These are phyloP conservation scores for Apamea anceps DNA, from an alignment of 2,888 invertebrate species.

Conservation along the genomic window DNA sequence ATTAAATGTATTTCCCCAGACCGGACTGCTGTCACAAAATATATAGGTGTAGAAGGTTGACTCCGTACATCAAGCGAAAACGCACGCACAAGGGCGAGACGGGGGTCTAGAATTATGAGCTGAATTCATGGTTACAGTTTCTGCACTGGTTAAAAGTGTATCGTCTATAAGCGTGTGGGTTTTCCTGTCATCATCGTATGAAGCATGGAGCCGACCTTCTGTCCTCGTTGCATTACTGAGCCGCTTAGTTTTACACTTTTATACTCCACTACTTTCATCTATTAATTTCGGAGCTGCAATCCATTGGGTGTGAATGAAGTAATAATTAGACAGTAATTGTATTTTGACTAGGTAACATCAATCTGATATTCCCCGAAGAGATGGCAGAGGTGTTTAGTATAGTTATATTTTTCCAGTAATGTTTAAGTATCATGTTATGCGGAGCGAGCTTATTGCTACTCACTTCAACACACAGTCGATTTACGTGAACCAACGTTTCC, in stretches of 20 bases:
- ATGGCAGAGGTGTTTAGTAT: neutral
- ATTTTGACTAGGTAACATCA: neutral
- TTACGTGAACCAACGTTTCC: neutral
- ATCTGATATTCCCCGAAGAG: neutral
- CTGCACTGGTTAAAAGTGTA: no score
- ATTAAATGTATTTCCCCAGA: conserved; percentile 80
- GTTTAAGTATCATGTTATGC: neutral
- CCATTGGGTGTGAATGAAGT: conserved; percentile 3
- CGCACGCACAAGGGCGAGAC: neutral
- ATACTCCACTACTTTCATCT: conserved; percentile 60
- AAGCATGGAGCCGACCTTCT: neutral
- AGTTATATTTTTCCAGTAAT: no score
- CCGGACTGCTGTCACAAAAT: conserved; percentile 63
- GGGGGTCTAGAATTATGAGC: no score
- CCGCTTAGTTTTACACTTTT: conserved; percentile 77
- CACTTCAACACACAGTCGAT: neutral
- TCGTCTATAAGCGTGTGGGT: no score
- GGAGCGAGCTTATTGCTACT: neutral
- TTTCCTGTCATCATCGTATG: neutral
- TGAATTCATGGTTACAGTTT: no score
- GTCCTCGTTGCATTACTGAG: conserved; percentile 28
- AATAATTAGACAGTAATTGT: conserved; percentile 6
- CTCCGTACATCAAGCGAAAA: no score
- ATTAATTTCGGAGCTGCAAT: conserved; percentile 41
- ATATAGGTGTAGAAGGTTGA: neutral